Conservation (phyloP, 2,888 invertebrate genomes). For the Cephus runcator region DNA sequence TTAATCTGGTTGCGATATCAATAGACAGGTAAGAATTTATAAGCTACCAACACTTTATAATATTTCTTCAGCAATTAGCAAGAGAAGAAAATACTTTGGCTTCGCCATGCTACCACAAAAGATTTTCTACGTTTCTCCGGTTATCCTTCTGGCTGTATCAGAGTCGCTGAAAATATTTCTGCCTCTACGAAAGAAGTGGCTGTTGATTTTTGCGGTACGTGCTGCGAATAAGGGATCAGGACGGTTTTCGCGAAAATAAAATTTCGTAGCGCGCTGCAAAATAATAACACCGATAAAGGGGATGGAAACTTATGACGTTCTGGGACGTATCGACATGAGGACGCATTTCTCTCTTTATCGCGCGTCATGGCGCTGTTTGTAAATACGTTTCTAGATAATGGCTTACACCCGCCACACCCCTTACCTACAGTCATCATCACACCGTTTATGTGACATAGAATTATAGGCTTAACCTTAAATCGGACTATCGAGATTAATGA, state of each 20-base stretch:
- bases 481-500: background rate
- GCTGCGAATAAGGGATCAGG: constrained; percentile 28
- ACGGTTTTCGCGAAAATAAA: constrained; percentile 21
- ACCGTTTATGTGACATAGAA: background rate
- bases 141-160: background rate
- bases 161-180: background rate
- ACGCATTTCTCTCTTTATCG: background rate
- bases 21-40: constrained; percentile 86
- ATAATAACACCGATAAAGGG: constrained; percentile 5
- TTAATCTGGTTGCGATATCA: constrained; percentile 97
- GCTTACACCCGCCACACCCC: background rate
- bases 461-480: background rate
- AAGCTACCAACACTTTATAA: background rate
- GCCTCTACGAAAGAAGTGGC: background rate
- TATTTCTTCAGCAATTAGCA: background rate
- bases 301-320: background rate
- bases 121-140: constrained; percentile 1
- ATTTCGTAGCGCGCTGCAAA: constrained; percentile 12
- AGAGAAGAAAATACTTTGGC: background rate
- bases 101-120: background rate
- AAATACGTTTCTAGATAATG: background rate
- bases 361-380: background rate
- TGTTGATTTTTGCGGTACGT: constrained; percentile 34
- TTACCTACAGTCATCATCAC: background rate
- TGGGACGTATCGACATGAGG: background rate